Evolutionary conservation across 2,797 vertebrate species (phyloP), one percentile per base, ranked within the genome.

Genomic region (Lophura swinhoii): DNA sequence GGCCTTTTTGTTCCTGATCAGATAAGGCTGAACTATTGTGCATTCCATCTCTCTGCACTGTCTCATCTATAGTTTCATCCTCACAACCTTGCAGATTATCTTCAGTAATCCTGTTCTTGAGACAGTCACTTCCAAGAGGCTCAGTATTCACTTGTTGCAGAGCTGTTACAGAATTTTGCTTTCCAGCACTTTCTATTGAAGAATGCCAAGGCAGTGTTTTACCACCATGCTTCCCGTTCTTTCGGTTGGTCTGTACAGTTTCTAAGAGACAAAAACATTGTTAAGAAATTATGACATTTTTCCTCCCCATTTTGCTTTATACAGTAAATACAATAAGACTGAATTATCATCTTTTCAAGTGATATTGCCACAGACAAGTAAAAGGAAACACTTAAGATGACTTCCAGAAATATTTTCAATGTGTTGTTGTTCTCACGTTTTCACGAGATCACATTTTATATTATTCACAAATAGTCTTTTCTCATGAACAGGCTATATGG

Each of bases 211-310:
- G 66, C 0, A 60, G 16, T 0, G 1, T 21, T 22, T 75, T 89
- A 63, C n/a, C 87, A 75, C 80, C 48, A 31, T 46, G 29, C 23
- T 72, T 92, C 66, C 59, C 83, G 33, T 59, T 28, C 26, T 84
- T 77, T 46, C 58, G 44, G n/a, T 53, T 67, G 63, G 81, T 95
- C 87, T 76, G 87, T 58, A 73, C 43, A 62, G 84, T 28, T 70
- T 91, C 96, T 97, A 81, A 43, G 63, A 87, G 24, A 94, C 26
- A 80, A 91, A 87, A 88, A 94, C 17, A 82, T 16, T 14, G 21
- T 62, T 79, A 88, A 69, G 22, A 74, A 31, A 70, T 73, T 56
- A 64, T 71, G 11, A 14, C 28, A 29, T 67, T 46, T 64, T 16
- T 14, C 22, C 12, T 15, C 49, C 67, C 20, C 16, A 29, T 78